Base-by-base conservation (phyloP, 2,888 invertebrate genomes). In the Sericinus montela region DNA sequence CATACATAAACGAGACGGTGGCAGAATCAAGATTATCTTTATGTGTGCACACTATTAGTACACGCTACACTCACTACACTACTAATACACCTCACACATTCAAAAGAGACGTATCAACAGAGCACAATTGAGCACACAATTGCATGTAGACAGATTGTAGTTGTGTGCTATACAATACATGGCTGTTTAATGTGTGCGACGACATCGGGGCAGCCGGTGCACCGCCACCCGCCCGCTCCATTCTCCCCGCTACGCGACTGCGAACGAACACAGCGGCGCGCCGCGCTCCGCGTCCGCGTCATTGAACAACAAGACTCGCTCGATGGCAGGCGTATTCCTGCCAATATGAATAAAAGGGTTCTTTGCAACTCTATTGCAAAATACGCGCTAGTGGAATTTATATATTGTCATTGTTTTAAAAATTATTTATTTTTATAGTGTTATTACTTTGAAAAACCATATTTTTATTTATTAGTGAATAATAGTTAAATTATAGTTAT, bases 221-320 rank as follows among this genome's bases (percentile, higher is more conserved):
- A 83, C 83, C 63, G 65, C 60, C 65, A 58, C 82, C 75, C 77
- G 73, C 80, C 75, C 72, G 78, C 19, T 69, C n/a, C n/a, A n/a
- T n/a, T 69, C 76, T 75, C 84, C 83, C 81, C 85, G 78, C 84
- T 79, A 79, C 86, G 80, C 83, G 81, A 77, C 82, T 81, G 82
- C 80, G 84, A 83, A 81, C 80, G 84, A 83, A 78, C 84, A 73
- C 78, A 76, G 84, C 81, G 78, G 73, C 74, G 69, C 71, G 70
- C 54, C 75, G 74, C 81, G 79, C 76, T 19, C 74, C 72, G 70
- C 74, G 75, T 80, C 75, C 85, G 87, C 87, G 87, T 87, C 87
- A 88, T 88, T 88, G 83, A 87, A 84, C 81, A 87, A 86, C 87
- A 86, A 87, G 87, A 81, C 83, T 84, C 77, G 85, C 80, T 87